Conservation (phyloP, 2,797 vertebrate genomes). For the Margarornis squamiger region DNA sequence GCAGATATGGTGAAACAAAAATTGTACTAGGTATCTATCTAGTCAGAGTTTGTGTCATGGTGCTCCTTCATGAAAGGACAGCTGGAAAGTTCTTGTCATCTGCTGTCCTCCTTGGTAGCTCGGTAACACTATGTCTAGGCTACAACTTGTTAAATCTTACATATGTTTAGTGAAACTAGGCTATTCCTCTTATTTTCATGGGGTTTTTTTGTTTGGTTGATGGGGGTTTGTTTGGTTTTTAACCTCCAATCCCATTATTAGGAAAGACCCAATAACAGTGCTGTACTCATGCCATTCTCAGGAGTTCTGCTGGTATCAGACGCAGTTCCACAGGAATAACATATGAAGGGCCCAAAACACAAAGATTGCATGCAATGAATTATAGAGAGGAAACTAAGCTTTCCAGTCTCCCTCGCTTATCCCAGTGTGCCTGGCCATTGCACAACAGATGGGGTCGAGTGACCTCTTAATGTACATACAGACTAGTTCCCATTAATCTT, state of each 20-base stretch:
- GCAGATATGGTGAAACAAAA: neutral
- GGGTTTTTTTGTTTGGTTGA: accelerated
- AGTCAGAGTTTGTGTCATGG: neutral
- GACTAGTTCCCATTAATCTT: slow-evolving; percentile 12
- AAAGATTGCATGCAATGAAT: neutral
- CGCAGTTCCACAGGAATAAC: neutral
- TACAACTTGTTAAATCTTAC: neutral
- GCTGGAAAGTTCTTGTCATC: neutral
- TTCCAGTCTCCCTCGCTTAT: neutral
- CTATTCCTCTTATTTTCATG: neutral
- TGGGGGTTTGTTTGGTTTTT: neutral
- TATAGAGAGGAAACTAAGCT: neutral
- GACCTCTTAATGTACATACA: neutral
- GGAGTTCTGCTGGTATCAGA: neutral
- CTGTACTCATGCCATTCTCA: accelerated
- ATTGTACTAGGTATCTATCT: neutral
- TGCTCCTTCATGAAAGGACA: neutral
- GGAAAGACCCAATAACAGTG: neutral
- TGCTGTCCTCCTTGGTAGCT: neutral
- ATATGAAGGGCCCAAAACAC: accelerated
- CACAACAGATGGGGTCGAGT: neutral
- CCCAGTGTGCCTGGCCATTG: neutral
- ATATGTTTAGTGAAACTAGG: neutral
- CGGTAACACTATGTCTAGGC: neutral
- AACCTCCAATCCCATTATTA: neutral